Percentiles rank a stretch among this genome's conserved stretches.
phyloP scores from a whole-genome alignment of 2,113 vertebrate genomes.

The Eulemur rufifrons region DNA sequence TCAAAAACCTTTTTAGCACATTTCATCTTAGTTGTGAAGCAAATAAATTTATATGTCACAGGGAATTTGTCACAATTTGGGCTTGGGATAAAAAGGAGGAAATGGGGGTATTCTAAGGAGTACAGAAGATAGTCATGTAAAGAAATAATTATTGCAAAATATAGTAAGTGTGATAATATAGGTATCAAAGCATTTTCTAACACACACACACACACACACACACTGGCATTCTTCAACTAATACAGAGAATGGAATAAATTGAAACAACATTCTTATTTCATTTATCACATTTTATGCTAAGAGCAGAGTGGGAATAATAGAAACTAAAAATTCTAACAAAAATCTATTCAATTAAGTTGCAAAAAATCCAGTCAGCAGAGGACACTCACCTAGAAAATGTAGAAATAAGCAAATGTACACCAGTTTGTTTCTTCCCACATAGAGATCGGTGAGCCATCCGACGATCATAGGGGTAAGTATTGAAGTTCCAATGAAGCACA shows the following conservation, averaged over 20 bases:
- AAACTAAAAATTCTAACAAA: neutral
- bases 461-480: slow-evolving; percentile 86
- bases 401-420: slow-evolving; percentile 90
- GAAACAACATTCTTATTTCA: neutral
- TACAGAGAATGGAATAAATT: neutral
- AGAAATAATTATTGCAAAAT: slow-evolving; percentile 22
- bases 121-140: neutral
- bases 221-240: neutral
- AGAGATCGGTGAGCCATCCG: slow-evolving; percentile 90
- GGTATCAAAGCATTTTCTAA: neutral
- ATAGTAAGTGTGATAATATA: neutral
- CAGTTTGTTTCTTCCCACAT: slow-evolving; percentile 87
- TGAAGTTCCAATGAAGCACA: slow-evolving; percentile 92
- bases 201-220: neutral
- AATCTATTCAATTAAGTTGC: neutral
- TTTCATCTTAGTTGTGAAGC: slow-evolving; percentile 41
- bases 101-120: neutral
- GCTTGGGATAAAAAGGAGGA: neutral
- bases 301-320: neutral
- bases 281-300: neutral
- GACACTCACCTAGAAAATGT: slow-evolving; percentile 93
- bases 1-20: slow-evolving; percentile 15
- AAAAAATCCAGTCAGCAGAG: fast-evolving
- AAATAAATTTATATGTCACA: neutral
- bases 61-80: slow-evolving; percentile 7